Percentiles rank a stretch among this genome's conserved stretches.
Conservation (phyloP, 2,888 invertebrate species). For the Merodon equestris region DNA sequence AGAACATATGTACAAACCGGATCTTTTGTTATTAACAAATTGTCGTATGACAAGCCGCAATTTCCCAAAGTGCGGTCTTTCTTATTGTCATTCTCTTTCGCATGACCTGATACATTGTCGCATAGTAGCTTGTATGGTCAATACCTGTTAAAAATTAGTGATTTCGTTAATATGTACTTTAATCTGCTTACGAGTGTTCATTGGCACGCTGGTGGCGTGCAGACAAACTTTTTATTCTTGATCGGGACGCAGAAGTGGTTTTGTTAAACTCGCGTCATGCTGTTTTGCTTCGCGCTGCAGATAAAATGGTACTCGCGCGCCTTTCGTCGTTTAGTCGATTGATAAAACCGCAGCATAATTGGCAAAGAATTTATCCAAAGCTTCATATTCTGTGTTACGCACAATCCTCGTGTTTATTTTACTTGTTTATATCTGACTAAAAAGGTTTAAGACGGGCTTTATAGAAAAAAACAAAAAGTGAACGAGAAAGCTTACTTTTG, state of each 20-base stretch:
- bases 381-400: too few species aligned
- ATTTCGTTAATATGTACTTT: slow-evolving; percentile 28
- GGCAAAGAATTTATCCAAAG: slow-evolving; percentile 70
- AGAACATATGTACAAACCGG: slow-evolving; percentile 53
- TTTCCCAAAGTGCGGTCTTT: slow-evolving; percentile 18
- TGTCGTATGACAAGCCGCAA: slow-evolving; percentile 51
- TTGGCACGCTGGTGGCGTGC: slow-evolving; percentile 1
- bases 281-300: slow-evolving; percentile 15
- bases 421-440: too few species aligned
- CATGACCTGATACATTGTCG: too few species aligned
- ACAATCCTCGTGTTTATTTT: too few species aligned
- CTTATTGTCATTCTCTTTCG: slow-evolving; percentile 15
- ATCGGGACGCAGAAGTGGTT: neutral
- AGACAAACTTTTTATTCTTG: slow-evolving; percentile 35
- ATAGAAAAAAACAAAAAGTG: too few species aligned
- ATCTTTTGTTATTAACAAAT: slow-evolving; percentile 60
- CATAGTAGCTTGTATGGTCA: slow-evolving; percentile 2
- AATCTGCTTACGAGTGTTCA: too few species aligned
- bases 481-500: too few species aligned
- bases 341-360: slow-evolving; percentile 47
- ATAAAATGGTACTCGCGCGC: slow-evolving; percentile 36
- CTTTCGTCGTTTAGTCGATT: slow-evolving; percentile 30
- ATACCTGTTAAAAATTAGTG: slow-evolving; percentile 43
- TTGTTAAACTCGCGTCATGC: slow-evolving; percentile 2
- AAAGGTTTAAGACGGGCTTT: too few species aligned